Base-by-base conservation (phyloP, 2,888 invertebrate genomes). In the Lasioglossum figueresi region DNA sequence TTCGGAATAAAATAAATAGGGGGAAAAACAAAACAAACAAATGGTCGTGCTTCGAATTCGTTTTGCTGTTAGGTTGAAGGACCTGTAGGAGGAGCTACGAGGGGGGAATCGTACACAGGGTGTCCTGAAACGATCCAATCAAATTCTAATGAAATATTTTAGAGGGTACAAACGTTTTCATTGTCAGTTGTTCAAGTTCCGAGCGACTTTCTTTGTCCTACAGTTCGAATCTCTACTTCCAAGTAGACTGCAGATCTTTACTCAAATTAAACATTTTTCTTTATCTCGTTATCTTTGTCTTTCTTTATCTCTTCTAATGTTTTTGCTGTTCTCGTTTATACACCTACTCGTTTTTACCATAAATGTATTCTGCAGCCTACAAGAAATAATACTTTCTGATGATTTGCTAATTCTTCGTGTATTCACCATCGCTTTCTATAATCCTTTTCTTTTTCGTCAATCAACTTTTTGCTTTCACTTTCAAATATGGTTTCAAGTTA, bases 1-100 rank as follows among this genome's bases (percentile, higher is more conserved):
- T 76, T 66, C 73, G 23, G 34, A 84, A 77, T 59, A 40, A 76
- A 82, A 74, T 52, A 40, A 68, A 68, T 37, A 37, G 37, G 68
- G 23, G 40, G 23, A 37, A 68, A 52, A 71, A 45, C 12, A 16
- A 31, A 19, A 31, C 19, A 48, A 48, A 27, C 14, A 37, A 12
- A n/a, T 31, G 14, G n/a, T 34, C 74, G 56, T 48, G 73, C 6
- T 31, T 43, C 31, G 75, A 79, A 83, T 79, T 79, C 75, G 75
- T 71, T 83, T 72, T 52, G 84, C 76, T 78, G 34, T 37, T 8
- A 59, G 34, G 40, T 48, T 78, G 37, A 52, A 59, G 70, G 77
- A 70, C 31, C 56, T 48, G 74, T 37, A n/a, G 68, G n/a, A 8
- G 37, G 23, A 40, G n/a, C 5, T 19, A 0, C 68, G 37, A 23